Percentiles rank a stretch among this genome's conserved stretches.
These are phyloP conservation scores for Orientallactaga bullata DNA, from an alignment of 2,113 vertebrate species.

Conservation along the genomic window DNA sequence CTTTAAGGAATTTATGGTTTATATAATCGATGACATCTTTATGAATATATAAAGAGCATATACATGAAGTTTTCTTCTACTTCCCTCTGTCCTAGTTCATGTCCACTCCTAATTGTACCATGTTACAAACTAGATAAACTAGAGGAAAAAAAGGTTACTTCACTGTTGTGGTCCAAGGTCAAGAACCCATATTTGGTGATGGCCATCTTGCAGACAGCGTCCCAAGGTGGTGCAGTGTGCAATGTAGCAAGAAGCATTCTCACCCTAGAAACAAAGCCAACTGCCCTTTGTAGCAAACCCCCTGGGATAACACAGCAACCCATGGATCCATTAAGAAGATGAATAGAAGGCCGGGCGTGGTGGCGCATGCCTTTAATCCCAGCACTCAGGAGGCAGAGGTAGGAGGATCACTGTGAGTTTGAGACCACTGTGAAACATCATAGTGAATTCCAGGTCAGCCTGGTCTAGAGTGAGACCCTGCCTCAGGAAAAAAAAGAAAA, in stretches of 20 bases:
- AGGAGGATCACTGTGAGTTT: too few species aligned
- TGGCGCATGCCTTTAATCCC: too few species aligned
- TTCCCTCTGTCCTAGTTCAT: background rate
- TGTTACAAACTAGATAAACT: background rate
- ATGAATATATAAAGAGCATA: background rate
- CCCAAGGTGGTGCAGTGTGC: background rate
- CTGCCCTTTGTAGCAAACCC: background rate
- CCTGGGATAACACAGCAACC: background rate
- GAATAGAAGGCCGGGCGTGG: too few species aligned
- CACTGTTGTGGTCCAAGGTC: background rate
- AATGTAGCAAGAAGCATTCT: background rate
- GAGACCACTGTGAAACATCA: too few species aligned
- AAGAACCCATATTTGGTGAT: background rate
- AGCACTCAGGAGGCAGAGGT: too few species aligned
- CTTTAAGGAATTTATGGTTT: background rate
- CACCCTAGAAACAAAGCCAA: background rate
- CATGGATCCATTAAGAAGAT: background rate
- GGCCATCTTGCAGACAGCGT: background rate
- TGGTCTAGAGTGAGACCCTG: too few species aligned
- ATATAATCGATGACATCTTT: background rate
- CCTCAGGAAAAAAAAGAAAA: too few species aligned
- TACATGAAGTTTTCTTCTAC: background rate
- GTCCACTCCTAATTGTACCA: background rate
- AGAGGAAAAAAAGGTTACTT: background rate
- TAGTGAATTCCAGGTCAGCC: too few species aligned